Percentiles rank a stretch among this genome's conserved stretches.
These are phyloP conservation scores for Drosophila affinis DNA, from an alignment of 2,888 invertebrate genomes.

Conservation along the genomic window DNA sequence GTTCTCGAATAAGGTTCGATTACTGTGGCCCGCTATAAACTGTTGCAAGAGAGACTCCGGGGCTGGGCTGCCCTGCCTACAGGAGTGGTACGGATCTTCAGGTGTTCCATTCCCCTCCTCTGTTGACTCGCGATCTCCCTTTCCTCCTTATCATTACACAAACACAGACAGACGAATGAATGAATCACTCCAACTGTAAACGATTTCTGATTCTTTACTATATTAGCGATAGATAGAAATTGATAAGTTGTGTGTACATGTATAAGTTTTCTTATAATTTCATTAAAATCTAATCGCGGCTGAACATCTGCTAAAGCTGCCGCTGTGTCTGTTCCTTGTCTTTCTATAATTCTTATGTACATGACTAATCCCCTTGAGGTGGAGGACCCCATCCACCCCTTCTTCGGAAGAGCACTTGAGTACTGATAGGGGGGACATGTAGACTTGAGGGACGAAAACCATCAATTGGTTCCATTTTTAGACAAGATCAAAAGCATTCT, in stretches of 20 bases:
- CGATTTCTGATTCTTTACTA: not conserved
- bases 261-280: no score
- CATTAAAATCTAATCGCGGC: slow-evolving; percentile 6
- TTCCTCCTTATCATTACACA: slow-evolving; percentile 6
- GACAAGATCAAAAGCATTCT: slow-evolving; percentile 3
- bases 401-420: slow-evolving; percentile 1
- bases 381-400: not conserved
- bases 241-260: not conserved
- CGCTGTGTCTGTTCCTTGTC: slow-evolving; percentile 12
- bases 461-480: slow-evolving; percentile 3
- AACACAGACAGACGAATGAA: slow-evolving; percentile 3
- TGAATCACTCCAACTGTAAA: not conserved
- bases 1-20: not conserved
- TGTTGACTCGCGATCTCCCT: slow-evolving; percentile 5
- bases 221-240: not conserved
- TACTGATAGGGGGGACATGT: not conserved
- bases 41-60: not conserved
- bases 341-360: not conserved
- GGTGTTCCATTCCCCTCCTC: not conserved
- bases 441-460: slow-evolving; percentile 6
- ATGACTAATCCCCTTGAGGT: slow-evolving; percentile 24
- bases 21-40: not conserved
- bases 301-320: slow-evolving; percentile 12
- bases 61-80: no score
- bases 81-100: slow-evolving; percentile 1